A percentile compares a stretch with the other conserved stretches of the same genome.
Conservation (phyloP, 2,888 invertebrate genomes). For the Thymelicus lineola region DNA sequence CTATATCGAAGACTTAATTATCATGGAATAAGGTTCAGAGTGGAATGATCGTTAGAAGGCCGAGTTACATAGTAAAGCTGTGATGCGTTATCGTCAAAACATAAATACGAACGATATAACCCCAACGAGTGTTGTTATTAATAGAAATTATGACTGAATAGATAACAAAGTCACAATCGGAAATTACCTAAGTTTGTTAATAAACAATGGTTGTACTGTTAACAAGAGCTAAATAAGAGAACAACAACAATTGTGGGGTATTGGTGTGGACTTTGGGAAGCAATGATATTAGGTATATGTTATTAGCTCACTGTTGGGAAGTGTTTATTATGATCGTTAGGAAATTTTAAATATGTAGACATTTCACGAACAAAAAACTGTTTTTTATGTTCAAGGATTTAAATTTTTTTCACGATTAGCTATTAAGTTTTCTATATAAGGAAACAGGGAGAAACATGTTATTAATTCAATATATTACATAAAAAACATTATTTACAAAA, state of each 20-base stretch:
- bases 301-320: no score
- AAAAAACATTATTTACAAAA: no score
- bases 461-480: no score
- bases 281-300: no score
- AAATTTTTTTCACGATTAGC: no score
- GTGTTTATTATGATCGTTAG: conserved; percentile 10
- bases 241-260: background rate
- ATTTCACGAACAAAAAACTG: no score
- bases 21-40: conserved; percentile 10
- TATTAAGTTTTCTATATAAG: no score
- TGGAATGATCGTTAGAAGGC: background rate
- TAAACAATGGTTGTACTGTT: conserved; percentile 24
- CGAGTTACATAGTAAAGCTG: conserved; percentile 8
- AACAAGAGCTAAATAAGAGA: conserved; percentile 1
- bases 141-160: conserved; percentile 32
- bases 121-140: conserved; percentile 27
- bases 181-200: conserved; percentile 32
- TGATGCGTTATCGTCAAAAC: conserved; percentile 27
- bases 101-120: conserved; percentile 33
- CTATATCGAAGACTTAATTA: background rate
- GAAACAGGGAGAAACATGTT: no score
- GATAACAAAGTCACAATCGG: conserved; percentile 16
- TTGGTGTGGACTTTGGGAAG: background rate
- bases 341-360: no score
- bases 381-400: no score